Evolutionary conservation across 2,113 vertebrate species (phyloP).

Genomic region (Ophthalmolycus amberensis): DNA sequence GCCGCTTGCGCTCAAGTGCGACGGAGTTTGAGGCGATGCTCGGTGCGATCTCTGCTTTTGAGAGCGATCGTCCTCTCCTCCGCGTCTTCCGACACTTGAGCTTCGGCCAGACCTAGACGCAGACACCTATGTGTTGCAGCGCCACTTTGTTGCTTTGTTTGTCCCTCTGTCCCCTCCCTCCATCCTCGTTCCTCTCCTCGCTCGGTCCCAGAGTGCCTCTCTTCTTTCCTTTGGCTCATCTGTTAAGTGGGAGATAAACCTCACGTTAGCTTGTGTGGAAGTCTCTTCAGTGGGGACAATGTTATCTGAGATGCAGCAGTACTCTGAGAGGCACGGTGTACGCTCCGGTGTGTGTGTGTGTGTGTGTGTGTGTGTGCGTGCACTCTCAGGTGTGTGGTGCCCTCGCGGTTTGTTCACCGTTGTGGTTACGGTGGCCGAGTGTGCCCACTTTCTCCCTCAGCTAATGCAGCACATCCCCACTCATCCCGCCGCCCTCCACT

Average conservation of each 20-base stretch:
- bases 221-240: conserved; percentile 76
- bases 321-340: conserved; percentile 52
- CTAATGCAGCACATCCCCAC: conserved; percentile 49
- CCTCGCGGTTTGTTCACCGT: conserved; percentile 62
- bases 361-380: conserved; percentile 3
- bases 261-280: conserved; percentile 72
- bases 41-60: conserved; percentile 50
- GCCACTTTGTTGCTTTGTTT: conserved; percentile 15
- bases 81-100: not conserved
- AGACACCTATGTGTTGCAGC: conserved; percentile 2
- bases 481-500: conserved; percentile 24
- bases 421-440: conserved; percentile 42
- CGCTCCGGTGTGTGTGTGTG: not conserved
- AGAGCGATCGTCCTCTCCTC: conserved; percentile 25
- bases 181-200: conserved; percentile 16
- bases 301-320: conserved; percentile 72
- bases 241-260: conserved; percentile 79
- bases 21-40: conserved; percentile 39
- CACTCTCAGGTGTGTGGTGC: conserved; percentile 50
- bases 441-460: conserved; percentile 62
- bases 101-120: conserved; percentile 12
- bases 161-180: conserved; percentile 4
- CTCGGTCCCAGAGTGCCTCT: conserved; percentile 71
- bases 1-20: conserved; percentile 19
- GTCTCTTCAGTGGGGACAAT: conserved; percentile 70